These are phyloP conservation scores for Lasioglossum zephyrum DNA, from an alignment of 2,888 invertebrate species.

Conservation along the genomic window DNA sequence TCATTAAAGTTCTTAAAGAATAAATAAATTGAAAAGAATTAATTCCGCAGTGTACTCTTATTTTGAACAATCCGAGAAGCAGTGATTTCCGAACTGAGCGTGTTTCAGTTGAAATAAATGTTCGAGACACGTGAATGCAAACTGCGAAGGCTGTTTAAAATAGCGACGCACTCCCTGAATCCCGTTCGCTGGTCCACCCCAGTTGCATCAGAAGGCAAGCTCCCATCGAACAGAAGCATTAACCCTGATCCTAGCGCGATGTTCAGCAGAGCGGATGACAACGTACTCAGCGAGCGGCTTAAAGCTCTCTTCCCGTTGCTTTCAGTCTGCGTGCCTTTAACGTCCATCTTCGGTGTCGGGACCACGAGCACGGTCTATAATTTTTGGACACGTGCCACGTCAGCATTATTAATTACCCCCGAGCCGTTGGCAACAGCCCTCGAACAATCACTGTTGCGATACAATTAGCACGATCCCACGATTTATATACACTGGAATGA, in stretches of 20 bases:
- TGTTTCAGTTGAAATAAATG: neutral
- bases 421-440: conserved; percentile 43
- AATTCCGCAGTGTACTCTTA: too few species aligned
- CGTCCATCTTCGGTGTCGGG: conserved; percentile 43
- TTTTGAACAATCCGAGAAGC: neutral
- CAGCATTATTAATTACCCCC: conserved; percentile 70
- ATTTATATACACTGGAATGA: neutral
- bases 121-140: neutral
- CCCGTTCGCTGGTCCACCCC: conserved; percentile 62
- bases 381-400: conserved; percentile 70
- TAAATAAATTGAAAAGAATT: too few species aligned
- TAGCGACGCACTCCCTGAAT: conserved; percentile 27
- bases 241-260: conserved; percentile 83
- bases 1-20: too few species aligned
- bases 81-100: neutral
- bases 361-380: conserved; percentile 40
- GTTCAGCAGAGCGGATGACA: conserved; percentile 84
- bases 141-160: neutral
- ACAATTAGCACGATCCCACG: conserved; percentile 34
- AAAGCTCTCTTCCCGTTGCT: conserved; percentile 74
- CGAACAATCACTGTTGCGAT: conserved; percentile 48
- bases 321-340: conserved; percentile 59
- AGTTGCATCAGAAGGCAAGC: conserved; percentile 68
- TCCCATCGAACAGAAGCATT: conserved; percentile 83
- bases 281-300: conserved; percentile 82